Conservation (phyloP, 2,113 vertebrate genomes). For the Gavia stellata region DNA sequence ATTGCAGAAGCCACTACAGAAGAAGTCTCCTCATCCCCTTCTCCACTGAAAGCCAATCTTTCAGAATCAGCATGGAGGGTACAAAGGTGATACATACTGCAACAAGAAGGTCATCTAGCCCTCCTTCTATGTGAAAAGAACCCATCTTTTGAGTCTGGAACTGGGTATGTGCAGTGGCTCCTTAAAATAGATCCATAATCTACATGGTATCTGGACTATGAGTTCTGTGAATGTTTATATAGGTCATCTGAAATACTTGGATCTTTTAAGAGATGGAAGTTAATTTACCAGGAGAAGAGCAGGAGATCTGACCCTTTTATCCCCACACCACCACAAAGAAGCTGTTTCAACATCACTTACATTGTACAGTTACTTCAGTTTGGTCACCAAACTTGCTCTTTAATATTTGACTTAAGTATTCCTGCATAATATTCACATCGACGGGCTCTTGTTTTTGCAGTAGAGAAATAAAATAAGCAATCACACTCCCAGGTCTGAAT, state of each 20-base stretch:
- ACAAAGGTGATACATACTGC: background rate
- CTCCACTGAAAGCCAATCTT: background rate
- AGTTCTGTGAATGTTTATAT: background rate
- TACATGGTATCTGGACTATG: background rate
- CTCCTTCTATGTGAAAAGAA: background rate
- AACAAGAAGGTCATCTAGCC: background rate
- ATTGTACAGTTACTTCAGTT: background rate
- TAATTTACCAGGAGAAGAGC: background rate
- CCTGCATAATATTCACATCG: background rate
- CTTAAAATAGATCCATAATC: background rate
- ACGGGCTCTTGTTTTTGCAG: background rate
- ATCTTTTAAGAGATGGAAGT: background rate
- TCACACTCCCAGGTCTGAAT: slow-evolving; percentile 42
- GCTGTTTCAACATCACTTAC: slow-evolving; percentile 31
- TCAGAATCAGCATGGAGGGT: background rate
- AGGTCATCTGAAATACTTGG: background rate
- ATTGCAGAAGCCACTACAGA: background rate
- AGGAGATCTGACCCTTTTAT: background rate
- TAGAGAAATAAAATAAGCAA: slow-evolving; percentile 10
- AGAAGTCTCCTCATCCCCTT: background rate
- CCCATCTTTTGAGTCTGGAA: background rate
- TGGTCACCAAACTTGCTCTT: background rate
- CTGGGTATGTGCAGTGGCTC: background rate
- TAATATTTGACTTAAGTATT: background rate
- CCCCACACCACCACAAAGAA: background rate